Evolutionary conservation across 2,888 invertebrate genomes (phyloP).

Genomic region (Bombyx huttoni): DNA sequence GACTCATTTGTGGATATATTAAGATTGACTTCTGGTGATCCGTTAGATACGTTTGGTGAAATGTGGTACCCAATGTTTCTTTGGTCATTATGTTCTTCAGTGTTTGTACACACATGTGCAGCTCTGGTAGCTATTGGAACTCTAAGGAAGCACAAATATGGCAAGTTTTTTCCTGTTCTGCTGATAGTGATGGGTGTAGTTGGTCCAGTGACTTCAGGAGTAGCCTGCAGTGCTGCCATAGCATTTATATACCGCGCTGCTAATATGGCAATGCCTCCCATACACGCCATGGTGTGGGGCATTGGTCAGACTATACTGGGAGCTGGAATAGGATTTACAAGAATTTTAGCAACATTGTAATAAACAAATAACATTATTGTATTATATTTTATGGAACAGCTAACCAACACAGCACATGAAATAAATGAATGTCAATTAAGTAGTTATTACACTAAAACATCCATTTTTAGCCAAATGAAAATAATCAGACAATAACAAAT

Average conservation of each 20-base stretch:
- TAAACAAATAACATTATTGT: constrained; percentile 4
- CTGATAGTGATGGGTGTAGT: constrained; percentile 92
- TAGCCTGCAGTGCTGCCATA: constrained; percentile 91
- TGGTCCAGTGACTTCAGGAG: constrained; percentile 89
- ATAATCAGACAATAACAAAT: constrained; percentile 3
- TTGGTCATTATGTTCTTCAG: constrained; percentile 95
- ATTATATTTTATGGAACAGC: neutral
- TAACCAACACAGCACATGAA: neutral
- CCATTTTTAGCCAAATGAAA: constrained; percentile 3
- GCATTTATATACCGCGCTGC: constrained; percentile 95
- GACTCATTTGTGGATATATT: constrained; percentile 80
- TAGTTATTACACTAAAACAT: neutral
- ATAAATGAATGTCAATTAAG: neutral
- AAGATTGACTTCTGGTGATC: constrained; percentile 75
- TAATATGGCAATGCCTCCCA: constrained; percentile 88
- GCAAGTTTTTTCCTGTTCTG: constrained; percentile 92
- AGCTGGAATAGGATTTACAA: constrained; percentile 91
- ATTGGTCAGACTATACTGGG: constrained; percentile 93
- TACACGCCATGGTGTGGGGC: constrained; percentile 95
- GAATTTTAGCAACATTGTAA: constrained; percentile 93
- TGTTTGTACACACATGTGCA: constrained; percentile 93
- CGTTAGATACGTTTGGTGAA: constrained; percentile 83
- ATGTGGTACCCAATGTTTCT: constrained; percentile 98
- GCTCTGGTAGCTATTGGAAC: constrained; percentile 92
- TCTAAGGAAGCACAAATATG: constrained; percentile 93